Percentiles rank a stretch among this genome's conserved stretches.
Evolutionary conservation across 2,113 vertebrate genomes (phyloP).

Genomic region (Phrynocephalus versicolor): DNA sequence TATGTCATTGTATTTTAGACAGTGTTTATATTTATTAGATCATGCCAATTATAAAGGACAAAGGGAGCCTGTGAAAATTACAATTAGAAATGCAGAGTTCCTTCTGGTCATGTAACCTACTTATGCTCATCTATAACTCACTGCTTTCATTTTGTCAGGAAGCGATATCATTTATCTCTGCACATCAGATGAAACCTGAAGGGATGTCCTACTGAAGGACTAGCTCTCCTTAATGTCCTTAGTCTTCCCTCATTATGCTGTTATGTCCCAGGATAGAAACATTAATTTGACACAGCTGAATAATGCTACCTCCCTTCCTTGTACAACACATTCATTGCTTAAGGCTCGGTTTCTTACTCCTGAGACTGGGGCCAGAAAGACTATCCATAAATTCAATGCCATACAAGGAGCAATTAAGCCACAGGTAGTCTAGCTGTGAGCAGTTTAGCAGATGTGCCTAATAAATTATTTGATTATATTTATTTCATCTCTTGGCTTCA

Average conservation of each 20-base stretch:
- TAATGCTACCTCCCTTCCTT: constrained; percentile 82
- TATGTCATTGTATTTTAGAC: neutral
- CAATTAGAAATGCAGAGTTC: neutral
- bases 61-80: neutral
- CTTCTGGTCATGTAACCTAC: constrained; percentile 5
- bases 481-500: constrained; percentile 50
- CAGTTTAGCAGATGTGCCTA: constrained; percentile 74
- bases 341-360: constrained; percentile 75
- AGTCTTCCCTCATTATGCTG: constrained; percentile 84
- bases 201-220: constrained; percentile 76
- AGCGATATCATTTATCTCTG: constrained; percentile 34
- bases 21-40: constrained; percentile 1
- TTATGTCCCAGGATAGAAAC: constrained; percentile 87
- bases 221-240: constrained; percentile 90
- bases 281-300: constrained; percentile 87
- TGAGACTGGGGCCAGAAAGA: constrained; percentile 70
- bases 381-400: constrained; percentile 61
- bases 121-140: constrained; percentile 28
- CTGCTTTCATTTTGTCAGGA: neutral
- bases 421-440: constrained; percentile 78
- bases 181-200: constrained; percentile 48
- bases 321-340: constrained; percentile 64
- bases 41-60: constrained; percentile 6
- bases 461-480: constrained; percentile 77
- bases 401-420: constrained; percentile 78